Evolutionary conservation across 53 echinoderm and acorn worm genomes (phyloP), one percentile per base, ranked within the genome.

Genomic region (Stichopus horrens): DNA sequence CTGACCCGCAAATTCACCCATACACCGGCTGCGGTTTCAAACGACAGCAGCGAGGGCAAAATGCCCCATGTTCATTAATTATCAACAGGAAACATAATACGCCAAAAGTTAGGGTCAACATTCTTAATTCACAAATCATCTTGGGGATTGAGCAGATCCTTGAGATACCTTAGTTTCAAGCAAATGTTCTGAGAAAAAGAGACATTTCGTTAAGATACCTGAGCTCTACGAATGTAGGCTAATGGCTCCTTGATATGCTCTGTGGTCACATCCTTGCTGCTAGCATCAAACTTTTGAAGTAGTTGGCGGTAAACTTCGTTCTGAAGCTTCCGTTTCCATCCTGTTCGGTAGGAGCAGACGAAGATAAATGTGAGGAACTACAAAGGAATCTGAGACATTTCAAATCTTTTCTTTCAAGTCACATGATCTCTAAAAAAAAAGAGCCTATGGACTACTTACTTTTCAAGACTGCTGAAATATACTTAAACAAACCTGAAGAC

Each of bases 201-300:
- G 71, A 71, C 71, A 71, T 71, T 71, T 71, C 19, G 23, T 56
- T 81, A 56, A n/a, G 85, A 53, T 65, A 97, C 97, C 97, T 97
- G 97, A 19, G 97, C 95, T 90, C 91, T 91, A 21, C 95, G 87
- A 76, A 95, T 94, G 85, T 97, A 97, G 20, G 94, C 89, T 53
- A 97, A 78, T 18, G 97, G 93, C 92, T 97, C 97, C 88, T 97
- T 97, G 77, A 88, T 88, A 51, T 97, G 95, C 66, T 96, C 96
- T 53, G 21, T 53, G 18, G 93, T 88, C 52, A 90, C 88, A 55
- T 79, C 86, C 1, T 95, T 92, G 90, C 95, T 90, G 20, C 91
- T 79, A 21, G 87, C 52, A 20, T 88, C 89, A 16, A 90, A 89
- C 83, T 90, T 93, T 57, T 89, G 86, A 16, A 91, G 67, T 23